Percentiles rank a stretch among this genome's conserved stretches.
Conservation (phyloP, 2,888 invertebrate genomes). For the Galerucella calmariensis region DNA sequence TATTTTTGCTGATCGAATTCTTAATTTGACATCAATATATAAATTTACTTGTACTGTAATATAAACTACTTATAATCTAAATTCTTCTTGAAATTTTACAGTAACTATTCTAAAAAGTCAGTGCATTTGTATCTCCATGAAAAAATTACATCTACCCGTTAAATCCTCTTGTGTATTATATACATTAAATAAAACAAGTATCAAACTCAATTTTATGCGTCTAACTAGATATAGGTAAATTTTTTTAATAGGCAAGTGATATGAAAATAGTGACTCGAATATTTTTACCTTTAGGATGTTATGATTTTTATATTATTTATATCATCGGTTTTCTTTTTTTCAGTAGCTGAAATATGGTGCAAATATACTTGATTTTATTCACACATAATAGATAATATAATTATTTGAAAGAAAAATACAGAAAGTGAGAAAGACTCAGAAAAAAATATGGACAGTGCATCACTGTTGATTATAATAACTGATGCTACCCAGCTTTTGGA, state of each 20-base stretch:
- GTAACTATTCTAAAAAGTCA: constrained; percentile 15
- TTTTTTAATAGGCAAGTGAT: neutral
- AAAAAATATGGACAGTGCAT: too few species aligned
- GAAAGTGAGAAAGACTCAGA: too few species aligned
- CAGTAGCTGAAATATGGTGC: too few species aligned
- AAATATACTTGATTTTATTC: too few species aligned
- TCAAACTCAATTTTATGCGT: neutral
- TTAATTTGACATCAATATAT: constrained; percentile 14
- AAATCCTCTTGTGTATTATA: constrained; percentile 2
- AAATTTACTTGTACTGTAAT: constrained; percentile 6
- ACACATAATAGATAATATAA: too few species aligned
- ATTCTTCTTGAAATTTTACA: neutral
- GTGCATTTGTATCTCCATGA: constrained; percentile 17
- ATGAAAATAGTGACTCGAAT: constrained; percentile 13
- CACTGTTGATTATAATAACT: too few species aligned
- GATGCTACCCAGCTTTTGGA: too few species aligned
- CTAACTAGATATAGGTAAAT: neutral
- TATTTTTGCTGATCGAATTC: neutral
- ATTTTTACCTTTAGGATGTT: neutral
- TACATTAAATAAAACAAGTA: neutral
- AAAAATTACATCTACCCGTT: constrained; percentile 3
- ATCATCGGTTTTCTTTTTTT: neutral
- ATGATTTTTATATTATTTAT: neutral
- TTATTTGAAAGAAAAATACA: too few species aligned
- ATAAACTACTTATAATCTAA: neutral